Percentiles rank a stretch among this genome's conserved stretches.
phyloP scores from a whole-genome alignment of 1,140 invertebrate genomes.

The Pemphigus obesinymphae region DNA sequence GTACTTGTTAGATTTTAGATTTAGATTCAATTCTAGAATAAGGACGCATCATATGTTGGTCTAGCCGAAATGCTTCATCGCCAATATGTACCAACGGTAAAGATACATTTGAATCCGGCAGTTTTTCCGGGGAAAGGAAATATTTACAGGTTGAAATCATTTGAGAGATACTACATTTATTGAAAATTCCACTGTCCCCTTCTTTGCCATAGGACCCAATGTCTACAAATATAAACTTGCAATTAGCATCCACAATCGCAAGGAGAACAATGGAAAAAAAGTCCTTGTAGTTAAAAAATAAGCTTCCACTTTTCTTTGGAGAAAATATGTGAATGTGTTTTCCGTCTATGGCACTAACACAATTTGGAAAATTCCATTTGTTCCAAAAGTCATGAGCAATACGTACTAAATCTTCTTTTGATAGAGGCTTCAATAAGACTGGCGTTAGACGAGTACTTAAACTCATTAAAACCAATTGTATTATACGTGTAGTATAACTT shows the following conservation, averaged over 20 bases:
- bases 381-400: constrained; percentile 18
- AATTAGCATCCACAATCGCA: no score
- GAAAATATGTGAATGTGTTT: no score
- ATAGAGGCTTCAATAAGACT: no score
- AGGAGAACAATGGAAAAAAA: constrained; percentile 18
- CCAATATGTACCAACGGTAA: constrained; percentile 5
- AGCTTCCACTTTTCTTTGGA: no score
- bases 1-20: no score
- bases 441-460: constrained; percentile 5
- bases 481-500: constrained; percentile 3
- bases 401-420: constrained; percentile 16
- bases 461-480: constrained; percentile 16
- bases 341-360: constrained; percentile 20
- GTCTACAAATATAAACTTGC: no score
- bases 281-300: no score
- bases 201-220: no score
- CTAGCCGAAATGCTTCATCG: not conserved
- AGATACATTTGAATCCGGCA: not conserved
- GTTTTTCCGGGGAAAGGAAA: constrained; percentile 2
- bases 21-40: constrained; percentile 4
- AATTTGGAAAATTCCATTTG: constrained; percentile 15
- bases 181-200: constrained; percentile 19
- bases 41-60: constrained; percentile 14
- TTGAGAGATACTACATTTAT: constrained; percentile 2
- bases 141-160: not conserved